phyloP scores from a whole-genome alignment of 2,113 vertebrate genomes.

The Etia nguti region DNA sequence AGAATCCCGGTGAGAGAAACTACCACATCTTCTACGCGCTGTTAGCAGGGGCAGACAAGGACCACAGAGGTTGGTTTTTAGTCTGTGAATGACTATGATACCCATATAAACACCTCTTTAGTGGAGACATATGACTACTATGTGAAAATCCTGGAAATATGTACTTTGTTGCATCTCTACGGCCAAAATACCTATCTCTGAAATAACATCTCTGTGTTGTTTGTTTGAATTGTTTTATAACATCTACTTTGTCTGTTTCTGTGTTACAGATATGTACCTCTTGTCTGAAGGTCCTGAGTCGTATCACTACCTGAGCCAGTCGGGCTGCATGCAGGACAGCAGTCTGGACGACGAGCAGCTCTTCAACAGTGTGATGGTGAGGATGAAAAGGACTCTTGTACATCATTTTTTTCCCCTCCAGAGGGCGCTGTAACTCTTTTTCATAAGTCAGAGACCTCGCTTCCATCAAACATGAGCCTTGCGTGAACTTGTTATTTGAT shows the following conservation, averaged over 20 bases:
- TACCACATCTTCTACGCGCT: slow-evolving; percentile 91
- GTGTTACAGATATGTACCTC: slow-evolving; percentile 76
- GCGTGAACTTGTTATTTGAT: background rate
- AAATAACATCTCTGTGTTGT: background rate
- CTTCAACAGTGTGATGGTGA: slow-evolving; percentile 87
- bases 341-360: slow-evolving; percentile 82
- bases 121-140: background rate
- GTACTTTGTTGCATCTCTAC: background rate
- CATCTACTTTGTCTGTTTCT: background rate
- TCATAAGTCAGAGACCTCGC: background rate
- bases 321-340: slow-evolving; percentile 79
- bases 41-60: slow-evolving; percentile 76
- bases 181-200: background rate
- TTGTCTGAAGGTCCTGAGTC: slow-evolving; percentile 76
- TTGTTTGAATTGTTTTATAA: background rate
- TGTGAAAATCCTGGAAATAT: background rate
- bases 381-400: background rate
- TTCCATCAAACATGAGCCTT: background rate
- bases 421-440: slow-evolving; percentile 38
- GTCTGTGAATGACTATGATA: background rate
- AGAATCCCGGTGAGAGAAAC: slow-evolving; percentile 87
- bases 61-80: slow-evolving; percentile 77
- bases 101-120: background rate
- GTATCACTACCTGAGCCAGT: slow-evolving; percentile 84
- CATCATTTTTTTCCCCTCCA: background rate